phyloP scores from a whole-genome alignment of 1,140 invertebrate species.

The Cydia fagiglandana region DNA sequence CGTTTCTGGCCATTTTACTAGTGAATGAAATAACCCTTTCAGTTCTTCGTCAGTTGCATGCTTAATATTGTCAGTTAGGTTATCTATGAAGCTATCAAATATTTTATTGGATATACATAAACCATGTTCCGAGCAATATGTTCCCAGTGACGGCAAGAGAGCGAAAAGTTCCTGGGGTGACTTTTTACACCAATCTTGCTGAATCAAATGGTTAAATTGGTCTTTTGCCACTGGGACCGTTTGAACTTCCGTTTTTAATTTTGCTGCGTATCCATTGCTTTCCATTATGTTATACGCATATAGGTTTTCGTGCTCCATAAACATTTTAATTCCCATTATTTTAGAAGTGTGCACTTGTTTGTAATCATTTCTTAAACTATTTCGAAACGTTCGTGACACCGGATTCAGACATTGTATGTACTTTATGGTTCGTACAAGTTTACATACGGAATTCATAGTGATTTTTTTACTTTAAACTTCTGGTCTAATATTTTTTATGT shows the following conservation, averaged over 20 bases:
- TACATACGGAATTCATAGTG: slow-evolving; percentile 26
- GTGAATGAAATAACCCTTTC: slow-evolving; percentile 62
- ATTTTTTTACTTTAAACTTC: not conserved
- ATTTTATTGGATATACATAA: slow-evolving; percentile 65
- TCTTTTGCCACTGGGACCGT: slow-evolving; percentile 39
- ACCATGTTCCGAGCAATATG: slow-evolving; percentile 64
- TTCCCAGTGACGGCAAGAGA: slow-evolving; percentile 61
- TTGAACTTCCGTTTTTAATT: slow-evolving; percentile 42
- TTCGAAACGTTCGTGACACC: slow-evolving; percentile 13
- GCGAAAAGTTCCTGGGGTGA: slow-evolving; percentile 56
- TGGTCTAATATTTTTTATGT: not conserved
- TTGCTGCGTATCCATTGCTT: slow-evolving; percentile 57
- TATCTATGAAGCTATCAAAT: slow-evolving; percentile 72
- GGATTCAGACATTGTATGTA: slow-evolving; percentile 36
- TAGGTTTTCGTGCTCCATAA: slow-evolving; percentile 65
- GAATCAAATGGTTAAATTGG: slow-evolving; percentile 47
- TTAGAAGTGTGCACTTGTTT: slow-evolving; percentile 43
- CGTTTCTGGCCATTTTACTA: slow-evolving; percentile 68
- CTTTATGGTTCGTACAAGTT: slow-evolving; percentile 37
- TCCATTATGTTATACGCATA: slow-evolving; percentile 67
- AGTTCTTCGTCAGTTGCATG: slow-evolving; percentile 73
- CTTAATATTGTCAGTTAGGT: slow-evolving; percentile 71
- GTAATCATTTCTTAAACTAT: slow-evolving; percentile 35
- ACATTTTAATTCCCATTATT: slow-evolving; percentile 53
- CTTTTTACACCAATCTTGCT: slow-evolving; percentile 54